Evolutionary conservation across 2,797 vertebrate genomes (phyloP).

Genomic region (Tamandua tetradactyla): DNA sequence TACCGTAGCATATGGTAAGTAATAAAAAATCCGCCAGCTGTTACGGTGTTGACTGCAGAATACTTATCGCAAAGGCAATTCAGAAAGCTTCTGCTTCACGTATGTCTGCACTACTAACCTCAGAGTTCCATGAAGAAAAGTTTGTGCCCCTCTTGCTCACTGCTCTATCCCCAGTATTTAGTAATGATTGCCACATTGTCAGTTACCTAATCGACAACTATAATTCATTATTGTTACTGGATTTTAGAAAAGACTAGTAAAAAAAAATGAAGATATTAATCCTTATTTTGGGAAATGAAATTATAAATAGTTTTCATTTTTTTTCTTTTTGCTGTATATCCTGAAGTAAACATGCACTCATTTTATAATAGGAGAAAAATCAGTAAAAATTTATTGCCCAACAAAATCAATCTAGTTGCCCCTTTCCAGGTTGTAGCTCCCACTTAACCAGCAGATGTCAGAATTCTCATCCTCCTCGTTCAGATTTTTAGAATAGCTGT

Average conservation of each 20-base stretch:
- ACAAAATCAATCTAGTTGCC: neutral
- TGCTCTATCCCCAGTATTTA: neutral
- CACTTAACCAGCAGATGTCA: neutral
- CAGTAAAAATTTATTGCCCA: neutral
- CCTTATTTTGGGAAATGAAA: neutral
- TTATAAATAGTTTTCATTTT: neutral
- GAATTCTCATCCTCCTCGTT: neutral
- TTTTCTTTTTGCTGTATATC: neutral
- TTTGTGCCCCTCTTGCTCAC: neutral
- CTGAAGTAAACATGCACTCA: neutral
- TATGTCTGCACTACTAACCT: neutral
- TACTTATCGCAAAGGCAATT: neutral
- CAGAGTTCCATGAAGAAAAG: neutral
- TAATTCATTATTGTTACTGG: neutral
- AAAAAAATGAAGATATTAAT: neutral
- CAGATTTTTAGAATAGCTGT: neutral
- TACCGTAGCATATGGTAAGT: neutral
- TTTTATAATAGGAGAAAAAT: neutral
- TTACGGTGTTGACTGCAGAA: neutral
- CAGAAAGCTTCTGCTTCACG: neutral
- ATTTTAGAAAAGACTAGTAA: neutral
- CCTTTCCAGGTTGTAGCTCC: neutral
- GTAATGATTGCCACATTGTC: neutral
- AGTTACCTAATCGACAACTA: neutral
- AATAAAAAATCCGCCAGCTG: neutral